Conservation (phyloP, 2,113 vertebrate species). For the Cichladusa arquata region DNA sequence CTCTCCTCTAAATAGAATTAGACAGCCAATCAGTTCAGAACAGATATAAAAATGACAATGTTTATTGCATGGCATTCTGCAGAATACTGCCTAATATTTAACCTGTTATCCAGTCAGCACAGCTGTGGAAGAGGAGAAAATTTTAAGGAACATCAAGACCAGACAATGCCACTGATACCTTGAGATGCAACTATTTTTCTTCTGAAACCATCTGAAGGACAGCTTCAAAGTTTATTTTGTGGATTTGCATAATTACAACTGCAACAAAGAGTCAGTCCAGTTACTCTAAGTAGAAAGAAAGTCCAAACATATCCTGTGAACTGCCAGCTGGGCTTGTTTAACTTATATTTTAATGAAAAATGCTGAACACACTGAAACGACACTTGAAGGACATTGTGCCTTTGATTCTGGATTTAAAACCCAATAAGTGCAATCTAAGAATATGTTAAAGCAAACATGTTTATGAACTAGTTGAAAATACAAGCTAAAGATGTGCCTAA, state of each 20-base stretch:
- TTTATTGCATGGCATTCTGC: not conserved
- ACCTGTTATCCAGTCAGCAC: not conserved
- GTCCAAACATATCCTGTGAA: conserved; percentile 26
- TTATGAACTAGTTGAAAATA: conserved; percentile 30
- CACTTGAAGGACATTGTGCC: conserved; percentile 26
- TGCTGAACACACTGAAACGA: conserved; percentile 18
- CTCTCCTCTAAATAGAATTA: not conserved
- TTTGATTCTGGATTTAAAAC: conserved; percentile 53
- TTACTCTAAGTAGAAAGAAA: conserved; percentile 35
- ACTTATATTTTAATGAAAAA: conserved; percentile 24
- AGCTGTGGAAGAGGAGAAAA: not conserved
- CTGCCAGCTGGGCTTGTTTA: conserved; percentile 50
- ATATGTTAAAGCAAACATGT: conserved; percentile 27
- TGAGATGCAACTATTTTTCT: not conserved
- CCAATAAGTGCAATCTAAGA: conserved; percentile 27
- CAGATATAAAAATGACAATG: not conserved
- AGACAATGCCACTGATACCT: not conserved
- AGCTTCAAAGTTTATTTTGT: not conserved
- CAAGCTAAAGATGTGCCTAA: conserved; percentile 19
- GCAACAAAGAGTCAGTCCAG: not conserved
- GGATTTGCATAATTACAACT: not conserved
- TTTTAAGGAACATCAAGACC: not conserved
- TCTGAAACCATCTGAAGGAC: not conserved
- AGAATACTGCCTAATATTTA: not conserved
- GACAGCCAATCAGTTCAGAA: not conserved